A percentile compares a stretch with the other conserved stretches of the same genome.
phyloP scores from a whole-genome alignment of 2,113 vertebrate species.

The Platysternon megacephalum region DNA sequence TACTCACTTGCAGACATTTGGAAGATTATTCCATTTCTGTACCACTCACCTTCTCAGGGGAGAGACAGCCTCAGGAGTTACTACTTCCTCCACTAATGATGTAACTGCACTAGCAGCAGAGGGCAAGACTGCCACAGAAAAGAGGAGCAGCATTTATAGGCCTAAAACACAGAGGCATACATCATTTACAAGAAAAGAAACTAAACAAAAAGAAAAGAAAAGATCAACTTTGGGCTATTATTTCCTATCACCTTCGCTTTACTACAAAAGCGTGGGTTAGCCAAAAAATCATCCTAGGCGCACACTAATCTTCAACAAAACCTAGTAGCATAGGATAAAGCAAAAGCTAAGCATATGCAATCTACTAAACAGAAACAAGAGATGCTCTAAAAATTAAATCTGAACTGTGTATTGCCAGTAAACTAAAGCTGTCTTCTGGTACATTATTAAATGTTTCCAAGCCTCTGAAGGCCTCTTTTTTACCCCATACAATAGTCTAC shows the following conservation, averaged over 20 bases:
- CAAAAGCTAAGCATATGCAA: background rate
- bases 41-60: background rate
- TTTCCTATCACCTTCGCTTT: background rate
- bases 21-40: background rate
- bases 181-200: background rate
- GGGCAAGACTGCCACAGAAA: background rate
- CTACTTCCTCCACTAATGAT: background rate
- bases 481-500: slow-evolving; percentile 56
- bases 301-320: background rate
- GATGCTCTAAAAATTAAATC: slow-evolving; percentile 8
- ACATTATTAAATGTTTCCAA: background rate
- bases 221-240: background rate
- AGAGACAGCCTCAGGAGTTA: background rate
- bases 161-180: background rate
- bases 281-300: background rate
- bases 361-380: background rate
- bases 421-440: background rate
- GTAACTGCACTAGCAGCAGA: background rate
- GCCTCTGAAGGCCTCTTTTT: slow-evolving; percentile 55
- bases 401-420: slow-evolving; percentile 17
- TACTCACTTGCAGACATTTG: background rate
- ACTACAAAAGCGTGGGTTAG: background rate
- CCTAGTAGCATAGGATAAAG: background rate
- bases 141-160: background rate
- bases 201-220: background rate